Base-by-base conservation (phyloP, 1,140 invertebrate genomes). In the Drosophila orena region DNA sequence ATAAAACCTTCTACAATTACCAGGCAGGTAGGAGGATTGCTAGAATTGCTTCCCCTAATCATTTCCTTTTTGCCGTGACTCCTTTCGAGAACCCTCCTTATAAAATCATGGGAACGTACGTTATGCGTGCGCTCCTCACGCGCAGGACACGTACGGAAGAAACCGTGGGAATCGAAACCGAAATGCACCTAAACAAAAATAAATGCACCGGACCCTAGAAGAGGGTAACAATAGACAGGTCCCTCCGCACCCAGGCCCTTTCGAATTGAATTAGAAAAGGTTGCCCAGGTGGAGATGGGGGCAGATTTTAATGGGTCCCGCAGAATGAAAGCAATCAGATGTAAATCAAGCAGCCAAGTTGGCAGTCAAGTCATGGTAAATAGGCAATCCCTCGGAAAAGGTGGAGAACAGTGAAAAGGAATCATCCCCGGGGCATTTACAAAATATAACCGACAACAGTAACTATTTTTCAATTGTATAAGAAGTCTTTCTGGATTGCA, bases 111-210 rank as follows among this genome's bases (percentile, higher is more conserved):
- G 68, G 56, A 55, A 74, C 70, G 58, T 40, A 61, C 70, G 58
- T 73, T 73, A 74, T 74, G 70, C 70, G 70, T 73, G 58, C 69
- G 70, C 69, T 73, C 55, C 37, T 61, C 70, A 74, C 70, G 70
- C 34, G 70, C 69, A 60, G 49, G 69, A 73, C 70, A 59, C 70
- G 66, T 50, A 38, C 65, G 66, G 69, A 58, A 73, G 70, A 37
- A 74, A 74, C 69, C 70, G 70, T 74, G 70, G 69, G 69, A 72
- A 72, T 35, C n/a, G 46, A 37, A 56, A 57, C 47, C 64, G 53
- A 47, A 47, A 24, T 68, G 64, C 64, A 68, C 53, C 50, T 22
- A 71, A 71, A 24, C 20, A 34, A 69, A 40, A 71, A 71, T 69
- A 70, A 70, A 71, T 57, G 65, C 66, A 71, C 43, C 43, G 8